Evolutionary conservation across 2,888 invertebrate species (phyloP), one percentile per base, ranked within the genome.

Genomic region (Blastobasis adustella): DNA sequence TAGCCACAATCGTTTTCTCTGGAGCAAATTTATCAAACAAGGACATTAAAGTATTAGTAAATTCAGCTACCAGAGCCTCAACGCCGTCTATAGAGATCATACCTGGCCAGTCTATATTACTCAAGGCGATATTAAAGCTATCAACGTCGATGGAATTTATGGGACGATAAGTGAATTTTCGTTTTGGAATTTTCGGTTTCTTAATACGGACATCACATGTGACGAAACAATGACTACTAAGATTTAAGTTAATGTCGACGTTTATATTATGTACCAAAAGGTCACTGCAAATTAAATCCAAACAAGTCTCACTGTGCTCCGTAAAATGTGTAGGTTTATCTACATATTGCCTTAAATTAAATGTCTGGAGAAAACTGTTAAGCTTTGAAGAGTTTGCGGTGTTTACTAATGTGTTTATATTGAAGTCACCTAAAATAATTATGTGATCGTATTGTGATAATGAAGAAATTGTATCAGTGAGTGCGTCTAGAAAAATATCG

Each of bases 251-350:
- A 9, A 46, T 36, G 10, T 46, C 46, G 7, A 50, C 42, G 8
- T n/a, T 42, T 1, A 37, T 23, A 10, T 42, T 46, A 5, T 10
- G 8, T n/a, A 46, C 42, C 6, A 0, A 3, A 10, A 46, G 42
- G 10, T 46, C 44, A 10, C 37, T 37, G 39, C 40, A 41, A 49
- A 52, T 8, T 42, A 49, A 48, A 37, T 51, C 51, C 4, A 51
- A 37, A 4, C 47, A 40, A 9, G 49, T 49, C 9, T 23, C 49
- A 37, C 41, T 42, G n/a, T 49, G 49, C 4, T 45, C 46, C 2
- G 52, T 52, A 43, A 52, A 49, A 39, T 52, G 52, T 10, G 50
- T 50, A 7, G 50, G 39, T 10, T 39, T 23, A 7, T n/a, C 46
- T 6, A 49, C 42, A 38, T 37, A 43, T 4, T 52, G 45, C 8